Conservation (phyloP, 1,140 invertebrate species). For the Drosophila elegans region DNA sequence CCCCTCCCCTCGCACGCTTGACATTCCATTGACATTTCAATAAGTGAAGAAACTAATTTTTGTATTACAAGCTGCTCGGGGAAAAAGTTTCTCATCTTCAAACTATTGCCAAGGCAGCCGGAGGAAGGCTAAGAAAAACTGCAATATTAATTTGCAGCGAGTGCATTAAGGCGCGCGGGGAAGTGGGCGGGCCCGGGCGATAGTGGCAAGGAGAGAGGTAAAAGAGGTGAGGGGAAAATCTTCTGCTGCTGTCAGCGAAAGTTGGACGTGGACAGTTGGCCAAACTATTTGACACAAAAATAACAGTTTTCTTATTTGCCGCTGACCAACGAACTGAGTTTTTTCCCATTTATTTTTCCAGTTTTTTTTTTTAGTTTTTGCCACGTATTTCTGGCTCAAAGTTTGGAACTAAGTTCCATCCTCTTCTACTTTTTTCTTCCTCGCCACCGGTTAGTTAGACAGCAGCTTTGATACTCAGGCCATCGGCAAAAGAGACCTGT, state of each 20-base stretch:
- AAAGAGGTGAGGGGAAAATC: slow-evolving; percentile 13
- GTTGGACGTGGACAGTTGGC: slow-evolving; percentile 81
- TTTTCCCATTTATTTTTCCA: slow-evolving; percentile 40
- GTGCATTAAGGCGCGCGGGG: slow-evolving; percentile 62
- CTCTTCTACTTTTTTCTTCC: slow-evolving; percentile 16
- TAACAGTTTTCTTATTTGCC: slow-evolving; percentile 74
- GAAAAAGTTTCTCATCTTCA: slow-evolving; percentile 65
- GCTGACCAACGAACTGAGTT: slow-evolving; percentile 56
- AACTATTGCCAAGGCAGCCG: slow-evolving; percentile 25
- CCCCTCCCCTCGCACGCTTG: slow-evolving; percentile 17
- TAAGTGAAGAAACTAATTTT: slow-evolving; percentile 83
- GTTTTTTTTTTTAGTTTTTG: slow-evolving; percentile 23
- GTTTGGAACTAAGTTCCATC: slow-evolving; percentile 48
- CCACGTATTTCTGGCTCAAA: slow-evolving; percentile 48
- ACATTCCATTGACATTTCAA: slow-evolving; percentile 81
- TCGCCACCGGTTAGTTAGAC: slow-evolving; percentile 36
- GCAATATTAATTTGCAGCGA: slow-evolving; percentile 83
- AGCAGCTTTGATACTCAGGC: slow-evolving; percentile 35
- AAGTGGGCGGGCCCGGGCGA: slow-evolving; percentile 1
- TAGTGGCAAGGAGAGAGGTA: slow-evolving; percentile 5
- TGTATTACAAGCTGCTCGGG: slow-evolving; percentile 54
- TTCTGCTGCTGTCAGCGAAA: slow-evolving; percentile 78
- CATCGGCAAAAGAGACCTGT: slow-evolving; percentile 20
- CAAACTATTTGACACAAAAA: slow-evolving; percentile 82
- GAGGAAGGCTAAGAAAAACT: slow-evolving; percentile 49